Percentiles rank a stretch among this genome's conserved stretches.
These are phyloP conservation scores for Eurystomus glaucurus DNA, from an alignment of 2,797 vertebrate species.

Conservation along the genomic window DNA sequence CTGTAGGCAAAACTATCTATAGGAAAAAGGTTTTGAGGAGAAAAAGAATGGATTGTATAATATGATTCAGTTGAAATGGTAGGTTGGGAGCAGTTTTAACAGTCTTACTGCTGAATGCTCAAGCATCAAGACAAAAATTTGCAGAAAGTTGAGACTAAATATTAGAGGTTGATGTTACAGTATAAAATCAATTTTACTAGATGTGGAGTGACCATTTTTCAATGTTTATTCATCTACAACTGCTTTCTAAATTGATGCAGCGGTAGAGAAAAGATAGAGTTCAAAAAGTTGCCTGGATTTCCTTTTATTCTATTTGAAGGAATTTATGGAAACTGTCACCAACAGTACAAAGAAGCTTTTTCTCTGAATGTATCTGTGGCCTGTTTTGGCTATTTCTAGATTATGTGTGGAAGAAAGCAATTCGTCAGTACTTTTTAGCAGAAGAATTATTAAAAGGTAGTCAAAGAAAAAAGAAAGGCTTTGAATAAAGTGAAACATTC, in stretches of 20 bases:
- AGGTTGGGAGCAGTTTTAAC: background rate
- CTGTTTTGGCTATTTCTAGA: constrained; percentile 11
- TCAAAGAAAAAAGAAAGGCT: constrained; percentile 31
- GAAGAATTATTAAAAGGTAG: constrained; percentile 11
- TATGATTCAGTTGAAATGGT: background rate
- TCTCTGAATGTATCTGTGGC: background rate
- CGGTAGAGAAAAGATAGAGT: background rate
- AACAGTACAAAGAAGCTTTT: constrained; percentile 29
- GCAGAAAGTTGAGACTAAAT: background rate
- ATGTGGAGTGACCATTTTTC: constrained; percentile 7
- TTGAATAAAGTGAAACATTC: constrained; percentile 39
- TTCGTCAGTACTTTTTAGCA: background rate
- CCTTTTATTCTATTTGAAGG: constrained; percentile 13
- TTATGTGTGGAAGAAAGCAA: constrained; percentile 10
- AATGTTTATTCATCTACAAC: constrained; percentile 8
- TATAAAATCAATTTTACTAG: background rate
- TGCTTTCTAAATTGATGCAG: background rate
- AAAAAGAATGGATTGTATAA: background rate
- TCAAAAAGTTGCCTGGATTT: background rate
- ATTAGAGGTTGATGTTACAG: background rate
- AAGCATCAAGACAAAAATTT: background rate
- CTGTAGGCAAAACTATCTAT: background rate
- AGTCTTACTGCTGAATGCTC: background rate
- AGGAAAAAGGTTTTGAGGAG: background rate
- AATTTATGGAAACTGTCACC: background rate